phyloP scores from a whole-genome alignment of 2,888 invertebrate genomes.

The Troides oblongomaculatus region DNA sequence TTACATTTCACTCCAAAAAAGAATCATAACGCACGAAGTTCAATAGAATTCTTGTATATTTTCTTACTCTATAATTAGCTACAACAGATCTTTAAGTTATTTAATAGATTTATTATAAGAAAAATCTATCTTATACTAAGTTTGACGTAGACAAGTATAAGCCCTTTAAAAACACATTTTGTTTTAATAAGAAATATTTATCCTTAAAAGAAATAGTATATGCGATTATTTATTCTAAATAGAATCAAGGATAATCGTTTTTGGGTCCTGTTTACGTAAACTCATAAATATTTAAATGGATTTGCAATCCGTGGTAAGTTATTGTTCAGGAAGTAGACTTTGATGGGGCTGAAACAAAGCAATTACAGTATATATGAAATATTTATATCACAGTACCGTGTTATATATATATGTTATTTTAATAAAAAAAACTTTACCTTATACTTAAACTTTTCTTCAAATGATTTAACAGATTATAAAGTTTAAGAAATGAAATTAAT shows the following conservation, averaged over 20 bases:
- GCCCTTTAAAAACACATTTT: neutral
- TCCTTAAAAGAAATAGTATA: neutral
- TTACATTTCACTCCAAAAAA: no score
- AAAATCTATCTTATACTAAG: no score
- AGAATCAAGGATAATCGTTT: neutral
- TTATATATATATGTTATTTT: no score
- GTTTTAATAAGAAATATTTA: neutral
- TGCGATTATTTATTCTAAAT: neutral
- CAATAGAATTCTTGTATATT: no score
- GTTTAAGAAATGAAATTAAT: neutral
- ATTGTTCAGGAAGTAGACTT: neutral
- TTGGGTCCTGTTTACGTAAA: neutral
- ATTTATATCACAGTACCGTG: neutral
- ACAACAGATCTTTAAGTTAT: no score
- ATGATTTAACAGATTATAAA: neutral
- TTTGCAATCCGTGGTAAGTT: neutral
- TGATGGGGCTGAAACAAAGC: neutral
- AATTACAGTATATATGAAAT: neutral
- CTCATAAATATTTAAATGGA: constrained; percentile 6
- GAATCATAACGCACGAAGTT: no score
- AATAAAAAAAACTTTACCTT: no score
- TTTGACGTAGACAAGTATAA: neutral
- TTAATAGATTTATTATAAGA: no score
- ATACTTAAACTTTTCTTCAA: neutral
- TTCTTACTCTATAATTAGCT: no score